Evolutionary conservation across 2,797 vertebrate genomes (phyloP), one percentile per base, ranked within the genome.

Genomic region (Gymnodraco acuticeps): DNA sequence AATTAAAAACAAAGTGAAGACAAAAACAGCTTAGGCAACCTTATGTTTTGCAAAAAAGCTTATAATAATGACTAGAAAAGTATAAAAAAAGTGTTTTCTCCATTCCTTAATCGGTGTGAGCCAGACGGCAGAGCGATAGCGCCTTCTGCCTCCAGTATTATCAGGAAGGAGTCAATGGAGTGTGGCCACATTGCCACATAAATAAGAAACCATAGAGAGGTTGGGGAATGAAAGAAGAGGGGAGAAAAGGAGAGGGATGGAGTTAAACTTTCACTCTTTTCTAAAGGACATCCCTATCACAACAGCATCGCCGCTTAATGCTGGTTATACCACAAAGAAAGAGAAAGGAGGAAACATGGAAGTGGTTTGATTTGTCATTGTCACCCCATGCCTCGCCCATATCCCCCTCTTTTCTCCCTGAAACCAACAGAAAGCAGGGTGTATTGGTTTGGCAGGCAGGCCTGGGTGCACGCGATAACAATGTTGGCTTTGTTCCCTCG

Each of bases 401-500:
- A 76, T 76, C 80, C 79, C 74, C 48, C 73, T 23, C 55, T 45
- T 53, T 73, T 14, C 62, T 73, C 50, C 56, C 73, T n/a, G 19
- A 78, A 70, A 75, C 64, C 27, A 56, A 82, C 66, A 72, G 74
- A 87, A 81, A 88, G 86, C 85, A 92, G 88, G 88, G 89, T 93
- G 88, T 90, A 92, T 87, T 92, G 87, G 85, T 87, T 87, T 92
- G 87, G 85, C 88, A 81, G 68, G 81, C 77, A 47, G 74, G 86
- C 71, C 92, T 94, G 92, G 77, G 83, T 67, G 79, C 68, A 14
- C 17, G 64, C 19, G 91, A 94, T 93, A 94, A 94, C 92, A 86
- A 89, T 81, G 85, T 72, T 90, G 90, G 88, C 93, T 89, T 91
- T 93, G 91, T 92, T 91, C 86, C 89, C 87, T 78, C 2, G 42